phyloP scores from a whole-genome alignment of 2,113 vertebrate species.

The Perognathus longimembris region DNA sequence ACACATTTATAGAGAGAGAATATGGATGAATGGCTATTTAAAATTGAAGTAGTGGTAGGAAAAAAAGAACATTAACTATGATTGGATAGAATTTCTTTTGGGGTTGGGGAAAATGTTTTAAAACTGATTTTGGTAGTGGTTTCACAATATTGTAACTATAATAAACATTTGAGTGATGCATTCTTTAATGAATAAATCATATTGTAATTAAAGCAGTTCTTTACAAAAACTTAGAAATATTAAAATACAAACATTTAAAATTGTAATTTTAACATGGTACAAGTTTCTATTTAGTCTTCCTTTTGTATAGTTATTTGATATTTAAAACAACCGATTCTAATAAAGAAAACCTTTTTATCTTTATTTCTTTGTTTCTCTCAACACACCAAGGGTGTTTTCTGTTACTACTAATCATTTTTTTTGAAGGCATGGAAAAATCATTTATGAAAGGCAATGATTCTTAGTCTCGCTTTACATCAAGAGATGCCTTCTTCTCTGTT shows the following conservation, averaged over 20 bases:
- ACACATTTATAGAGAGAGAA: background rate
- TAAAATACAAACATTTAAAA: background rate
- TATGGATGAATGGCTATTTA: background rate
- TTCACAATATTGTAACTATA: background rate
- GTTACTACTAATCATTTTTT: background rate
- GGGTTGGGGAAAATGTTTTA: background rate
- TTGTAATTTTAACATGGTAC: background rate
- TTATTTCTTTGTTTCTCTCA: background rate
- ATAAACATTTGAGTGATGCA: background rate
- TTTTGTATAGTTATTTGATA: background rate
- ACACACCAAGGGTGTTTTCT: background rate
- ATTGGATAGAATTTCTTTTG: background rate
- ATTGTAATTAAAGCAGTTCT: background rate
- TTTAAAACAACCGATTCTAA: background rate
- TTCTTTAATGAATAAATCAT: background rate
- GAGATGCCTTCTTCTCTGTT: background rate
- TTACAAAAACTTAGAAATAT: background rate
- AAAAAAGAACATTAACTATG: background rate
- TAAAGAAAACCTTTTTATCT: background rate
- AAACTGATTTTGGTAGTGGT: background rate
- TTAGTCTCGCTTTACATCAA: background rate
- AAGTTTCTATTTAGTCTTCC: background rate
- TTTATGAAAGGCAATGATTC: background rate
- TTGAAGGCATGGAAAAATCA: background rate
- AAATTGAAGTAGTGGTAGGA: accelerated